Evolutionary conservation across 1,140 invertebrate species (phyloP).

Genomic region (Pogonomyrmex californicus): DNA sequence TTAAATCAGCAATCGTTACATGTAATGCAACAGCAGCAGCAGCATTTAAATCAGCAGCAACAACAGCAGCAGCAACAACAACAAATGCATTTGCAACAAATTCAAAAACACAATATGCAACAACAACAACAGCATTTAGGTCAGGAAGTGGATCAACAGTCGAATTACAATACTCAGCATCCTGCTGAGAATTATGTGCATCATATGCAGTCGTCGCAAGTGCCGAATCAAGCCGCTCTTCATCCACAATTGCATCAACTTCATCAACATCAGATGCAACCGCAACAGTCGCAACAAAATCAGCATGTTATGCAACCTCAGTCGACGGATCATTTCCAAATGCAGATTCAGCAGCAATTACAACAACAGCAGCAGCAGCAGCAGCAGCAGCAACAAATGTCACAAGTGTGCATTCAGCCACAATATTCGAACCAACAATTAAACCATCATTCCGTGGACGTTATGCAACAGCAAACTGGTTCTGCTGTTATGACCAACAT

Average conservation of each 20-base stretch:
- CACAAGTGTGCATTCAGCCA: conserved; percentile 80
- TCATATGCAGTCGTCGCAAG: conserved; percentile 80
- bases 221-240: conserved; percentile 74
- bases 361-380: conserved; percentile 77
- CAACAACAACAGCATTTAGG: conserved; percentile 81
- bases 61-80: conserved; percentile 80
- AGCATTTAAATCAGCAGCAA: conserved; percentile 78
- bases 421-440: conserved; percentile 82
- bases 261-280: conserved; percentile 78
- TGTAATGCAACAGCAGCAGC: conserved; percentile 79
- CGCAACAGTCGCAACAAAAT: conserved; percentile 77
- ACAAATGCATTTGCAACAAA: conserved; percentile 80
- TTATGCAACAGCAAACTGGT: conserved; percentile 80
- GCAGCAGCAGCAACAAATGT: conserved; percentile 80
- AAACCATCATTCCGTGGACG: conserved; percentile 78
- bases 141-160: conserved; percentile 80
- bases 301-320: conserved; percentile 82
- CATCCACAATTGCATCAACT: conserved; percentile 81
- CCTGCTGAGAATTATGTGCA: conserved; percentile 80
- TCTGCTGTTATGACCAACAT: conserved; percentile 79
- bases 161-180: conserved; percentile 80
- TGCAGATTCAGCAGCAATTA: conserved; percentile 82
- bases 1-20: conserved; percentile 80
- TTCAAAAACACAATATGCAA: conserved; percentile 83
- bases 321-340: conserved; percentile 81